These are phyloP conservation scores for Netelia fuscicornis DNA, from an alignment of 2,888 invertebrate species.

Conservation along the genomic window DNA sequence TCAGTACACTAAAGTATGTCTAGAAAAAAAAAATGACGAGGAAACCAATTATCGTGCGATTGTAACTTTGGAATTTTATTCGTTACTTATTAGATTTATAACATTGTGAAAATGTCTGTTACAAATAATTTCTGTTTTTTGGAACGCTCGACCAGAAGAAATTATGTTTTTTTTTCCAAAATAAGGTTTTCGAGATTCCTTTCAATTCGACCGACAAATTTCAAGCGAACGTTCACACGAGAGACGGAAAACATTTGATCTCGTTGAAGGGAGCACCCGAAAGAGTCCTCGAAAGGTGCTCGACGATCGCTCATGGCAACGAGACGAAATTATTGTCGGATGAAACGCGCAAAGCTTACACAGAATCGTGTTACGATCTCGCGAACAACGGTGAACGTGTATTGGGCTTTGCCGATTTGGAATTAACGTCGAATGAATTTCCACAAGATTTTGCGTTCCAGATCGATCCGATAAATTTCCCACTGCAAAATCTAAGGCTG, in stretches of 20 bases:
- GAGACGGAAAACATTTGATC: conserved; percentile 86
- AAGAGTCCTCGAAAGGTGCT: conserved; percentile 89
- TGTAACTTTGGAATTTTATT: not conserved
- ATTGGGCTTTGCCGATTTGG: conserved; percentile 87
- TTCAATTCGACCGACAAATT: conserved; percentile 91
- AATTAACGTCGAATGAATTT: conserved; percentile 85
- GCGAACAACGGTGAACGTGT: conserved; percentile 79
- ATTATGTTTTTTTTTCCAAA: not conserved
- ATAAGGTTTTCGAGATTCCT: conserved; percentile 87
- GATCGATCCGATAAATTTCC: conserved; percentile 86
- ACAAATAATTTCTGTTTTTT: not conserved
- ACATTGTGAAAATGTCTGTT: no score
- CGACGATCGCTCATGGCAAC: conserved; percentile 86
- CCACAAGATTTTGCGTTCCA: conserved; percentile 85
- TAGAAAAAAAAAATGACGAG: not conserved
- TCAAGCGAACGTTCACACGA: conserved; percentile 89
- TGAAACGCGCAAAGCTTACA: conserved; percentile 85
- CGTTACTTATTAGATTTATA: not conserved
- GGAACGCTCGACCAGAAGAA: not conserved
- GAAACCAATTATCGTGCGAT: no score
- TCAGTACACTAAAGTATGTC: conserved; percentile 86
- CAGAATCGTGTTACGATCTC: conserved; percentile 74
- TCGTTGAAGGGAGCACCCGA: conserved; percentile 93
- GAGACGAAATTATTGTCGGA: conserved; percentile 85
- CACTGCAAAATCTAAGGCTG: conserved; percentile 86